phyloP scores from a whole-genome alignment of 2,888 invertebrate genomes.

The Pachydiplax longipennis region DNA sequence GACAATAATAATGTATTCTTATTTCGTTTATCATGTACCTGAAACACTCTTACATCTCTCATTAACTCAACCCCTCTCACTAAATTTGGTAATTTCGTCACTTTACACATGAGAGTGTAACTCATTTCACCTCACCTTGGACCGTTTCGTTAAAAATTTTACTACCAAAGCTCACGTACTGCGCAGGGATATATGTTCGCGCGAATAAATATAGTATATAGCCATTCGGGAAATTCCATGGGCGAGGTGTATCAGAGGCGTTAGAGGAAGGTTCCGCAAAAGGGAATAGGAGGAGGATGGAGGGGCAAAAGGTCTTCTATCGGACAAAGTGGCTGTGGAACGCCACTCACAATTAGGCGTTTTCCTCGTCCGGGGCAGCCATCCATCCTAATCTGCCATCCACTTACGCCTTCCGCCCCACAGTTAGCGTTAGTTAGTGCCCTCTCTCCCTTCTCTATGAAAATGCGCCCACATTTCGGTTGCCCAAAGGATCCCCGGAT shows the following conservation, averaged over 20 bases:
- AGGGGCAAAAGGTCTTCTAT: background rate
- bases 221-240: background rate
- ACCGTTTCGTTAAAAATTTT: no score
- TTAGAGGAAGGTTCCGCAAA: background rate
- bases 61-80: no score
- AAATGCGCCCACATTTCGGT: background rate
- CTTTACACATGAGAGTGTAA: no score
- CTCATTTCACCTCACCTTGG: no score
- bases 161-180: no score
- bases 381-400: conserved; percentile 46
- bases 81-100: no score
- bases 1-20: no score
- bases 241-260: background rate
- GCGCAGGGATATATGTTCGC: no score
- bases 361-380: conserved; percentile 2
- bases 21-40: no score
- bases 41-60: no score
- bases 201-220: no score
- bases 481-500: no score
- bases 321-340: background rate
- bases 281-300: background rate
- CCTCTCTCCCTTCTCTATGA: background rate
- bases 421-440: conserved; percentile 39
- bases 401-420: conserved; percentile 51
- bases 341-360: conserved; percentile 24